Evolutionary conservation across 2,888 invertebrate species (phyloP).

Genomic region (Troides aeacus): DNA sequence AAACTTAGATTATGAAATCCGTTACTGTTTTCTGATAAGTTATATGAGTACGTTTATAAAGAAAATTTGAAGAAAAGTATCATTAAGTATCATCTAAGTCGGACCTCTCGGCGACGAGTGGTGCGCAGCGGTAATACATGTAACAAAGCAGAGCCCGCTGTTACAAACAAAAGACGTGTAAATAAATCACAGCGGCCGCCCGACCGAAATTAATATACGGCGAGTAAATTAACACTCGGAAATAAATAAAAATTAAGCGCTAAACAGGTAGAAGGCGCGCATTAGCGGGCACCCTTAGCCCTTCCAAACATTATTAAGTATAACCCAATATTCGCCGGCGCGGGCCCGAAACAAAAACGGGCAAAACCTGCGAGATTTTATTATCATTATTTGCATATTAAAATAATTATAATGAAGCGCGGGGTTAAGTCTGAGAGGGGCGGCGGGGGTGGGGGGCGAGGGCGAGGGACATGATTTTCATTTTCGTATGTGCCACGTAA

Average conservation of each 20-base stretch:
- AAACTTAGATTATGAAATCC: too few relatives aligned
- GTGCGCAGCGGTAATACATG: too few relatives aligned
- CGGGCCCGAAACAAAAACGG: constrained; percentile 69
- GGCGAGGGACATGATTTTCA: constrained; percentile 34
- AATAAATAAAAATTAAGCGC: constrained; percentile 70
- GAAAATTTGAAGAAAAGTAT: too few relatives aligned
- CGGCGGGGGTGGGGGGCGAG: constrained; percentile 28
- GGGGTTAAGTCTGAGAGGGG: constrained; percentile 45
- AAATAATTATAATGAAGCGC: constrained; percentile 72
- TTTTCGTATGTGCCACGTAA: constrained; percentile 31
- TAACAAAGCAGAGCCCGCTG: neutral
- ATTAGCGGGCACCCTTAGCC: constrained; percentile 42
- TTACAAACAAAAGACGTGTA: constrained; percentile 20
- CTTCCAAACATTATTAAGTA: constrained; percentile 68
- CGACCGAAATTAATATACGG: constrained; percentile 34
- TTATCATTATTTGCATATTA: constrained; percentile 80
- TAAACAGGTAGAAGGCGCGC: constrained; percentile 48
- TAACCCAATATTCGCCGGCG: constrained; percentile 71
- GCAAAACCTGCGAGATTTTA: constrained; percentile 71
- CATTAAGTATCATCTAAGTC: too few relatives aligned
- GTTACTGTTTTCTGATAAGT: too few relatives aligned
- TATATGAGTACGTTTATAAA: too few relatives aligned
- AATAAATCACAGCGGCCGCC: constrained; percentile 23
- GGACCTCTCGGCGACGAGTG: too few relatives aligned
- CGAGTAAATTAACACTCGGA: constrained; percentile 37